Evolutionary conservation across 2,888 invertebrate genomes (phyloP).

Genomic region (Scaptomyza caliginosa): DNA sequence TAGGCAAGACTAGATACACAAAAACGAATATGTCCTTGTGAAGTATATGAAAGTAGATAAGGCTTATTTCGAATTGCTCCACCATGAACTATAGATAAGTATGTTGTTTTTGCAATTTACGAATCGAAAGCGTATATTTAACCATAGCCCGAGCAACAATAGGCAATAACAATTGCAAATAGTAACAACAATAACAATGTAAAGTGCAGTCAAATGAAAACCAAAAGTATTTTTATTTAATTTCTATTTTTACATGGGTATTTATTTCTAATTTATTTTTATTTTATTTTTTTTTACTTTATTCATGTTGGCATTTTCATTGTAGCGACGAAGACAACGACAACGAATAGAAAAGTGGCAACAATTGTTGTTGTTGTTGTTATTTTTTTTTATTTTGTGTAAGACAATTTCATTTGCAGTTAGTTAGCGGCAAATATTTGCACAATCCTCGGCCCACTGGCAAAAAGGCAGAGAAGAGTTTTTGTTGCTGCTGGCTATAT

Average conservation of each 20-base stretch:
- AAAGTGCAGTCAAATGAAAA: conserved; percentile 62
- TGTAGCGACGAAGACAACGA: conserved; percentile 31
- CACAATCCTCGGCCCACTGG: conserved; percentile 67
- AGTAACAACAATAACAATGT: conserved; percentile 26
- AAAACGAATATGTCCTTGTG: no score
- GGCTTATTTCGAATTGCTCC: neutral
- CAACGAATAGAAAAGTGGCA: conserved; percentile 25
- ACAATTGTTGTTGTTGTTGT: conserved; percentile 32
- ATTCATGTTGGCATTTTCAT: conserved; percentile 55
- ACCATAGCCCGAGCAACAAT: conserved; percentile 6
- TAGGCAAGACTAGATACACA: no score
- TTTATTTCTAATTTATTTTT: conserved; percentile 16
- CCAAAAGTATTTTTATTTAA: conserved; percentile 62
- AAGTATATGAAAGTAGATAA: no score
- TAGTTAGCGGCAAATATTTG: conserved; percentile 70
- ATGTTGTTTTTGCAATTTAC: conserved; percentile 9
- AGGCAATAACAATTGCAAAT: no score
- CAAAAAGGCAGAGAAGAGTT: conserved; percentile 28
- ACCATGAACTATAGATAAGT: neutral
- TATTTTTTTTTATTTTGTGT: conserved; percentile 28
- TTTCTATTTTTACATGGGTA: conserved; percentile 51
- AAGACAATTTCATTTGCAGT: conserved; percentile 74
- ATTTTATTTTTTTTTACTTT: conserved; percentile 18
- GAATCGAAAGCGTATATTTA: conserved; percentile 51
- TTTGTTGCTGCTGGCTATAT: conserved; percentile 36